Evolutionary conservation across 2,888 invertebrate species (phyloP).

Genomic region (Dryobotodes eremita): DNA sequence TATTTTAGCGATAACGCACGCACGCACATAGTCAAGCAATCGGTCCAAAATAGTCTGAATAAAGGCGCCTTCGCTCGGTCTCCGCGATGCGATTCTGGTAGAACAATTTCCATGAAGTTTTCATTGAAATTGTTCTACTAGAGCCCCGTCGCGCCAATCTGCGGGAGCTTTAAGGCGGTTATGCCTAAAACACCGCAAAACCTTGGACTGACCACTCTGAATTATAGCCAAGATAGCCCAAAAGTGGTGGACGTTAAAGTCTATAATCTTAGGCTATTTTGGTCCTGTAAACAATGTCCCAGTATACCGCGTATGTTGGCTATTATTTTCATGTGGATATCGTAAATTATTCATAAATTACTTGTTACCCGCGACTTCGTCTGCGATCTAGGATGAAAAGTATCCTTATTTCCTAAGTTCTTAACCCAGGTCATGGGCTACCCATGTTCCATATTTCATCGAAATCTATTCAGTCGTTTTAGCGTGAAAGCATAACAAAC

Average conservation of each 20-base stretch:
- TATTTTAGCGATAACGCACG: conserved; percentile 25
- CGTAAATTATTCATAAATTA: conserved; percentile 11
- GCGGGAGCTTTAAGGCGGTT: not conserved
- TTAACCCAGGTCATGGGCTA: too few relatives aligned
- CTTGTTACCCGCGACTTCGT: too few relatives aligned
- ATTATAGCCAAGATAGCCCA: conserved; percentile 19
- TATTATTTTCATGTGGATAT: not conserved
- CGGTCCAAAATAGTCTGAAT: conserved; percentile 18
- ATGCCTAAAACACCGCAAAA: conserved; percentile 17
- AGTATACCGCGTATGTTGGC: not conserved
- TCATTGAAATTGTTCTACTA: too few relatives aligned
- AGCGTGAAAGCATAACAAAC: too few relatives aligned
- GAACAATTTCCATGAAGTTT: too few relatives aligned
- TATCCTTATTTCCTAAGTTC: too few relatives aligned
- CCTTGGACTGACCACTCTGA: conserved; percentile 40
- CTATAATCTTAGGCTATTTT: conserved; percentile 17
- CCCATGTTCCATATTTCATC: too few relatives aligned
- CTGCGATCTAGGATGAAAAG: too few relatives aligned
- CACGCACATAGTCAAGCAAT: conserved; percentile 10
- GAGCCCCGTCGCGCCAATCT: too few relatives aligned
- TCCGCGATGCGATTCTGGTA: too few relatives aligned
- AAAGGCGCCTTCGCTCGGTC: too few relatives aligned
- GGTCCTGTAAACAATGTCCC: not conserved
- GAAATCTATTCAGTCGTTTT: too few relatives aligned
- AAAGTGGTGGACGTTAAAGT: not conserved